phyloP scores from a whole-genome alignment of 1,140 invertebrate genomes.

The Charaxes varanes region DNA sequence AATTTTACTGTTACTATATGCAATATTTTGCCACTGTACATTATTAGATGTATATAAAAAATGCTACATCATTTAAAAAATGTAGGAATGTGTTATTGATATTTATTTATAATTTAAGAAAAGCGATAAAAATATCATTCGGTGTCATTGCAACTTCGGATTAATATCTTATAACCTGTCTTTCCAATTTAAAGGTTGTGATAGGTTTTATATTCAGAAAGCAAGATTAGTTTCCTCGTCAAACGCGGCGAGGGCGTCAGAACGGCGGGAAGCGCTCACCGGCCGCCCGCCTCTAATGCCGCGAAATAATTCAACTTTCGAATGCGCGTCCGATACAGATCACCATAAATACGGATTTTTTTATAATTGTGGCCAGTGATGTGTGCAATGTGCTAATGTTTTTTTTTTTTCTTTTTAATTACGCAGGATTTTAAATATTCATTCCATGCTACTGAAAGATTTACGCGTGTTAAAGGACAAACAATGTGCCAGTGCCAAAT shows the following conservation, averaged over 20 bases:
- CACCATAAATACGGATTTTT: not conserved
- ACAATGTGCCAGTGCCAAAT: constrained; percentile 6
- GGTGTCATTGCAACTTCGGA: too few relatives aligned
- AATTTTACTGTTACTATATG: too few relatives aligned
- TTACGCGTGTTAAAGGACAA: not conserved
- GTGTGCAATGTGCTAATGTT: not conserved
- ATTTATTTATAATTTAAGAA: too few relatives aligned
- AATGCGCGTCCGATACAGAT: not conserved
- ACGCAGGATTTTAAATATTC: not conserved
- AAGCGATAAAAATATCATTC: too few relatives aligned
- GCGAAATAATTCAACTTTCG: constrained; percentile 6
- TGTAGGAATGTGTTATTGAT: too few relatives aligned
- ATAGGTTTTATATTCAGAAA: too few relatives aligned
- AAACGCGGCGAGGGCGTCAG: constrained; percentile 38
- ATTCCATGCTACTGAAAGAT: not conserved
- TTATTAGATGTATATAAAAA: too few relatives aligned
- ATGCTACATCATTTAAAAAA: too few relatives aligned
- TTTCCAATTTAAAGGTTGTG: too few relatives aligned
- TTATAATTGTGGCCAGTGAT: constrained; percentile 1
- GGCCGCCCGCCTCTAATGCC: constrained; percentile 31
- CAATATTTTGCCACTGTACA: too few relatives aligned
- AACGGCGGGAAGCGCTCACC: constrained; percentile 38
- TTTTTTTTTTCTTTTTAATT: not conserved
- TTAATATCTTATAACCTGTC: too few relatives aligned
- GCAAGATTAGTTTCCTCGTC: constrained; percentile 4